Base-by-base conservation (phyloP, 2,797 vertebrate genomes). In the Myioborus melanocephalus region DNA sequence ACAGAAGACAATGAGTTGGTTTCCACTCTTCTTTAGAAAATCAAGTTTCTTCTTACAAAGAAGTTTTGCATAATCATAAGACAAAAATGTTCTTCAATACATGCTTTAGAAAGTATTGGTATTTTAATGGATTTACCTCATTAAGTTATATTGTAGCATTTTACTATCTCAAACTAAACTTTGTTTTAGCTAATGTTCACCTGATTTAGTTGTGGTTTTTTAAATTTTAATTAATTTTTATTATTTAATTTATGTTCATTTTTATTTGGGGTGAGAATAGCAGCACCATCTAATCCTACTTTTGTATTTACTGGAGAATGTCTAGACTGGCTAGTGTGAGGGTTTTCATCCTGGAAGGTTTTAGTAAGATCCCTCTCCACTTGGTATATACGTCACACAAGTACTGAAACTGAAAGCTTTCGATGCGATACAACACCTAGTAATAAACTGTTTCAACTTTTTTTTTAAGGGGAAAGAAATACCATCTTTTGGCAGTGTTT, bases 331-430 rank as follows among this genome's bases (percentile, higher is more conserved):
- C 43, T 92, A 15, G 56, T 2, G 0, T 49, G 68, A 94, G 84
- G 73, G 43, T 91, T 93, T 93, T 95, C 90, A 83, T 87, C 92
- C 92, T 93, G 94, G 92, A 97, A 96, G 89, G 87, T 95, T 96
- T 97, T 96, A 97, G 87, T 96, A 95, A 96, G 92, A 81, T 90
- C 49, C 79, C 60, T 87, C 94, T 91, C 75, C 71, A 47, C 87
- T 94, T 86, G 87, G 35, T 55, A 53, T 39, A 61, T 69, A 87
- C 7, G 79, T 95, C 89, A 95, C 52, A 4, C 14, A 90, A 95
- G 88, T 80, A 83, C 52, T 9, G 84, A 95, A 96, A 95, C 92
- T 27, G 84, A 95, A 95, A 95, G 89, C 94, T 95, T 94, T 88
- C 66, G 88, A 73, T 89, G 66, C 8, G 46, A 91, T 85, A 69